These are phyloP conservation scores for Eupeodes latifasciatus DNA, from an alignment of 2,888 invertebrate genomes.

Conservation along the genomic window DNA sequence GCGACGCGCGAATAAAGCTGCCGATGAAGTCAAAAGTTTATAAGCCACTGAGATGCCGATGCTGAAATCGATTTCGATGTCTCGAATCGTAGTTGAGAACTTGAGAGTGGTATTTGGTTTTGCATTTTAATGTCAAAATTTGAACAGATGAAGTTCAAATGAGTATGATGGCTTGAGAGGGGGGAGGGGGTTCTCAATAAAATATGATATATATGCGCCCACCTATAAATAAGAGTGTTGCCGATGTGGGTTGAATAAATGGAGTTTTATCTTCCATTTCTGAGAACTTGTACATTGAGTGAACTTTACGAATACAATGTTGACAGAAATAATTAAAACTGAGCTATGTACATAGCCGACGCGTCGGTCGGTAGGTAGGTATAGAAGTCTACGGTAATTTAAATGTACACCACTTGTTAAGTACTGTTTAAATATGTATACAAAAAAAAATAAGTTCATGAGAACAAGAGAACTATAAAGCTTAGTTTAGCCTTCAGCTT, in stretches of 20 bases:
- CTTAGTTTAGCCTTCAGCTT: too few species aligned
- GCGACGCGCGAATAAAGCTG: conserved; percentile 52
- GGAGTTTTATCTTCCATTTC: neutral
- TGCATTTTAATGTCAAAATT: conserved; percentile 55
- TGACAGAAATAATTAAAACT: too few species aligned
- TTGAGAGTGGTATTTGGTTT: conserved; percentile 66
- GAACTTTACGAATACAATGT: neutral
- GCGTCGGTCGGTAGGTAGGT: too few species aligned
- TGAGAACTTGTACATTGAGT: neutral
- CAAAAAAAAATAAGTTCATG: too few species aligned
- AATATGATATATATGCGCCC: too few species aligned
- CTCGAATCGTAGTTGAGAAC: conserved; percentile 39
- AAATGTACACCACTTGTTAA: too few species aligned
- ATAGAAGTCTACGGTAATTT: too few species aligned
- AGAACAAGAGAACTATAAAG: too few species aligned
- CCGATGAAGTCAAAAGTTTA: conserved; percentile 44
- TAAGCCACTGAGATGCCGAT: conserved; percentile 64
- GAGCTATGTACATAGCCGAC: too few species aligned
- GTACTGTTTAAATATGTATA: too few species aligned
- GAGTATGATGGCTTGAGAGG: conserved; percentile 43
- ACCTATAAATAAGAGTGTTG: conserved; percentile 42
- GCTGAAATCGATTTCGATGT: too few species aligned
- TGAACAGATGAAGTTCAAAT: conserved; percentile 48
- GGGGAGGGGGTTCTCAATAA: conserved; percentile 38
- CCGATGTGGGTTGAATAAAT: conserved; percentile 19